A percentile compares a stretch with the other conserved stretches of the same genome.
Evolutionary conservation across 2,888 invertebrate species (phyloP).

Genomic region (Craniophora ligustri): DNA sequence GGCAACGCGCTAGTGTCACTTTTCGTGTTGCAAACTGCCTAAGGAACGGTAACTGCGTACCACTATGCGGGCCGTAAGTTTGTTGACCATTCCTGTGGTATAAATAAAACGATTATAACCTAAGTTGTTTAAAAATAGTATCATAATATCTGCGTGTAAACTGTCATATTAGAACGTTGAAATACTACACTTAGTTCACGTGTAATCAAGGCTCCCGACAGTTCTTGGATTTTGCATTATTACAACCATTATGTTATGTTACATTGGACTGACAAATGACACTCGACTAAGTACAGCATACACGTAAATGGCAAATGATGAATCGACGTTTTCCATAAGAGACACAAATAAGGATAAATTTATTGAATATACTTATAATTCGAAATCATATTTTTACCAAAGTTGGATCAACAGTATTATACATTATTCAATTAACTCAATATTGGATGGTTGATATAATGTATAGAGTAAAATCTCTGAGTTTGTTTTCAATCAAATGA

Average conservation of each 20-base stretch:
- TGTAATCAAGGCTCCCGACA: constrained; percentile 24
- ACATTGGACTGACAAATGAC: constrained; percentile 37
- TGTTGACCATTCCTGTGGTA: too few relatives aligned
- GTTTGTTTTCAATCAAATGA: not conserved
- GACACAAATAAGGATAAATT: constrained; percentile 8
- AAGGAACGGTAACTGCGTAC: too few relatives aligned
- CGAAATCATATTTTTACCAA: constrained; percentile 11
- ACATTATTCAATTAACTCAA: too few relatives aligned
- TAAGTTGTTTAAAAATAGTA: not conserved
- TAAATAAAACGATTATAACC: too few relatives aligned
- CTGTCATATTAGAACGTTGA: constrained; percentile 39
- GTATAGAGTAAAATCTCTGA: not conserved
- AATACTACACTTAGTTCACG: constrained; percentile 33
- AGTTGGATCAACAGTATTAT: too few relatives aligned
- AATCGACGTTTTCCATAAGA: constrained; percentile 42
- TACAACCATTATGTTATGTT: constrained; percentile 21
- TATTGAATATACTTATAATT: too few relatives aligned
- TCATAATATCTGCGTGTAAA: constrained; percentile 18
- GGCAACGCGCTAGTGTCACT: too few relatives aligned
- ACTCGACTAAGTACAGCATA: constrained; percentile 24
- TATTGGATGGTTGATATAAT: not conserved
- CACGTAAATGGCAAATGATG: constrained; percentile 31
- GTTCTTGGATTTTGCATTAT: constrained; percentile 37
- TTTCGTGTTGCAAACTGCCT: too few relatives aligned
- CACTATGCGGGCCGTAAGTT: too few relatives aligned